Percentiles rank a stretch among this genome's conserved stretches.
These are phyloP conservation scores for Pseudomyrmex concolor DNA, from an alignment of 1,140 invertebrate species.

Conservation along the genomic window DNA sequence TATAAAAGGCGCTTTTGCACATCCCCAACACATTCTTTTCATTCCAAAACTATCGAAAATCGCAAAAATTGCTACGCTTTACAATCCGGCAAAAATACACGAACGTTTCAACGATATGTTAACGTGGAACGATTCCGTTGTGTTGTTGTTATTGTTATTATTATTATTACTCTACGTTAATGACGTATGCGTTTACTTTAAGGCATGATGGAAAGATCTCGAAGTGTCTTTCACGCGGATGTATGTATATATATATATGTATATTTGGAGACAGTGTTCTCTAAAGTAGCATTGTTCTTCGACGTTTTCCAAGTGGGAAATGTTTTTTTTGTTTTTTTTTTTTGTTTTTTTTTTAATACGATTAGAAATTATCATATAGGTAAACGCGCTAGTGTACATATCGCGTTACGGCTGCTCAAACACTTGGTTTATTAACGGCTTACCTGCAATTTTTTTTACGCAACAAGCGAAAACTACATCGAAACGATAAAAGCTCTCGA, in stretches of 20 bases:
- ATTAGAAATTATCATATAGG: slow-evolving; percentile 45
- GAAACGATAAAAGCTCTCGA: slow-evolving; percentile 51
- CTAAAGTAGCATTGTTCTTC: slow-evolving; percentile 46
- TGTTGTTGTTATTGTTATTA: too few species aligned
- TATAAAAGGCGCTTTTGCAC: slow-evolving; percentile 14
- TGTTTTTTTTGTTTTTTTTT: too few species aligned
- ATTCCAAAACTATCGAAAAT: not conserved
- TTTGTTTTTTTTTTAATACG: slow-evolving; percentile 9
- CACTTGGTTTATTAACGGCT: slow-evolving; percentile 31
- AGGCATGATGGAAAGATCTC: slow-evolving; percentile 43
- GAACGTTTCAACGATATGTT: slow-evolving; percentile 30
- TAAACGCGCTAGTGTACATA: slow-evolving; percentile 29
- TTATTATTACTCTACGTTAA: slow-evolving; percentile 36
- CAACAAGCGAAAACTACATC: slow-evolving; percentile 51
- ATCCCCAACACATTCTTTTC: not conserved
- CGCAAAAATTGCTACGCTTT: not conserved
- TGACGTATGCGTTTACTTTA: slow-evolving; percentile 40
- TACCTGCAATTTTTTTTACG: slow-evolving; percentile 41
- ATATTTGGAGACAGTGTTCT: slow-evolving; percentile 39
- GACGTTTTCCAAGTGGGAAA: slow-evolving; percentile 43
- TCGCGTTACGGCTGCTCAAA: slow-evolving; percentile 32
- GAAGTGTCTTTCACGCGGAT: slow-evolving; percentile 12
- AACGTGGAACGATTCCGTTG: slow-evolving; percentile 22
- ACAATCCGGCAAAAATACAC: slow-evolving; percentile 13
- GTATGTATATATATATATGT: slow-evolving; percentile 7